Evolutionary conservation across 2,797 vertebrate species (phyloP), one percentile per base, ranked within the genome.

Genomic region (Alosa sapidissima): DNA sequence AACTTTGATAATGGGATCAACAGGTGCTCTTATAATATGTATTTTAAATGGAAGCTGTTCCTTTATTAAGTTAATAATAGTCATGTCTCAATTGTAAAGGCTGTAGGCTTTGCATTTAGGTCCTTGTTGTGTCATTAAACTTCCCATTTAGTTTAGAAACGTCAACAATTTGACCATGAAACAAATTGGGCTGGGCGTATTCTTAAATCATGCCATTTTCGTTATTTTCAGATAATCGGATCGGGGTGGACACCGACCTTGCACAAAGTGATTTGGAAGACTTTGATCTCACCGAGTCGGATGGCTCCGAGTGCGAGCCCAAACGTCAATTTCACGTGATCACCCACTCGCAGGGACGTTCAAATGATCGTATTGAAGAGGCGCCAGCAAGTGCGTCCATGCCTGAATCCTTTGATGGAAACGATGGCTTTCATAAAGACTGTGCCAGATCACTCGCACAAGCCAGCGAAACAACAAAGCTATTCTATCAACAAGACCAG

Each of bases 211-310:
- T 45, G 14, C 11, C 33, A 19, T 84, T 41, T 81, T 82, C 10
- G 33, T 11, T 87, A 24, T 62, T 91, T 93, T 68, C 93, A 97
- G 98, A 96, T 72, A 92, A 88, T 84, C 82, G 82, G 54, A 87
- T 91, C 88, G 94, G 93, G 85, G 94, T 94, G 1, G 95, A 96
- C 87, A 93, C 95, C 83, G 96, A 97, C 47, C 93, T 96, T 60
- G 96, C 94, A 85, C 94, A 97, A 88, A 98, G 97, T 68, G 97
- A 99, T 89, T 91, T 98, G 82, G 98, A 99, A 54, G 98, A 99
- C 89, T 97, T 98, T 0, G 97, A 97, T 90, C 92, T 97, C 24
- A 95, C 97, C 21, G 97, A 98, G 87, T 96, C 97, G 0, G 97
- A 98, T 52, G 93, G 94, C 72, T 96, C 96, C 0, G 97, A 97